Evolutionary conservation across 2,888 invertebrate species (phyloP).

Genomic region (Halictus ligatus): DNA sequence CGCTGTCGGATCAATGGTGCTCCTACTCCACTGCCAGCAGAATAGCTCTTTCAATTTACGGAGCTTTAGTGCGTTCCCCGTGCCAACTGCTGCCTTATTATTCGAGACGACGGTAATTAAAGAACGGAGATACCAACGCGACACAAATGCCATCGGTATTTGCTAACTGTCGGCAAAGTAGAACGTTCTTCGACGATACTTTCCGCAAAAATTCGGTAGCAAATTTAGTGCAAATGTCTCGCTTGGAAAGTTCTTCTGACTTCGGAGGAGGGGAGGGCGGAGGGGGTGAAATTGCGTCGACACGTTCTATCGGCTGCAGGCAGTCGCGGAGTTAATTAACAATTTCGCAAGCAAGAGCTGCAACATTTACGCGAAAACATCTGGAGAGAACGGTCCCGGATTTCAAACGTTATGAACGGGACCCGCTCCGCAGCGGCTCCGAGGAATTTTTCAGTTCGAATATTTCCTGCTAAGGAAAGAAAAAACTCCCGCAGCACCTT

Average conservation of each 20-base stretch:
- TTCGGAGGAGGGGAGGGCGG: too few species aligned
- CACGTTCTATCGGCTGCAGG: not conserved
- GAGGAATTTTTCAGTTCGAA: not conserved
- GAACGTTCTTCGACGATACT: not conserved
- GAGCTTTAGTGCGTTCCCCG: slow-evolving; percentile 21
- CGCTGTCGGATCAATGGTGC: slow-evolving; percentile 60
- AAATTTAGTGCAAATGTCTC: not conserved
- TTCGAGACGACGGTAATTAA: not conserved
- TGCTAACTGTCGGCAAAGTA: not conserved
- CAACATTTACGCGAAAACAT: not conserved
- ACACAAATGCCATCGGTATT: not conserved
- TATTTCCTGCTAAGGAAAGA: not conserved
- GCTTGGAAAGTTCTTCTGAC: not conserved
- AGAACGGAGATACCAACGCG: not conserved
- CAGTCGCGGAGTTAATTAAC: not conserved
- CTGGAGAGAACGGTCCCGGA: not conserved
- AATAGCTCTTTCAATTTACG: slow-evolving; percentile 38
- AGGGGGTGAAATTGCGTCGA: too few species aligned
- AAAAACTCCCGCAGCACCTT: not conserved
- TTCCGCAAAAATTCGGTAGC: not conserved
- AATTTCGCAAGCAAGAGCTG: not conserved
- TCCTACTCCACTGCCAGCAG: slow-evolving; percentile 49
- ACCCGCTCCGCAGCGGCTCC: not conserved
- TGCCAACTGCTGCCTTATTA: not conserved
- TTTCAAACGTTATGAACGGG: not conserved